phyloP scores from a whole-genome alignment of 53 echinoderm and acorn worm species.

The Luidia sarsii region DNA sequence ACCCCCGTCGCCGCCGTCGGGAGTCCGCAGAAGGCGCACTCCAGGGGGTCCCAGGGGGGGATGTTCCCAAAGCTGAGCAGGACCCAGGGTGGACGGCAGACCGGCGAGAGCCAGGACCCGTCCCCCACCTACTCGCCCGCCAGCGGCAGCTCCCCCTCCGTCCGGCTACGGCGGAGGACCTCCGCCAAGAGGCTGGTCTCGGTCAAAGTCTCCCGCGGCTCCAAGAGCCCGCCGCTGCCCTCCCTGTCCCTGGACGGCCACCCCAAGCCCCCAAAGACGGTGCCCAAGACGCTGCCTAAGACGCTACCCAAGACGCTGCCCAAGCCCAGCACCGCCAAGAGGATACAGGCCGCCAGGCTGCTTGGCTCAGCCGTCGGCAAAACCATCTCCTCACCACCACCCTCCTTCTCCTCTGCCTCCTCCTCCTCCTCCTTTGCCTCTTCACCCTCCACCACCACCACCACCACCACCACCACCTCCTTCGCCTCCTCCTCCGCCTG shows the following conservation, averaged over 20 bases:
- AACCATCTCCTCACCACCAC: not conserved
- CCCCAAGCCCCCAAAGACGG: constrained; percentile 37
- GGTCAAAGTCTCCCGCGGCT: constrained; percentile 20
- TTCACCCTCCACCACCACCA: not conserved
- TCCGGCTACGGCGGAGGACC: constrained; percentile 28
- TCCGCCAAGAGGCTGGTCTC: constrained; percentile 16
- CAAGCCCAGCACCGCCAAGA: constrained; percentile 39
- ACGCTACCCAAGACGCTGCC: constrained; percentile 59
- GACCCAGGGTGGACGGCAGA: constrained; percentile 9
- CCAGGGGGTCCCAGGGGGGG: not conserved
- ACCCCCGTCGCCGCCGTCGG: too few relatives aligned
- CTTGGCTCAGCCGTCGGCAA: constrained; percentile 22
- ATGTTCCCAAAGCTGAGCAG: not conserved
- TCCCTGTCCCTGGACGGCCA: constrained; percentile 46
- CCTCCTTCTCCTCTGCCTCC: too few relatives aligned
- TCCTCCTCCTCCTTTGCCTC: too few relatives aligned
- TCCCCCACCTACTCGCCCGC: too few relatives aligned
- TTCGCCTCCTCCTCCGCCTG: constrained; percentile 8
- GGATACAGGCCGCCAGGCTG: constrained; percentile 28
- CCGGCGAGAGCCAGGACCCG: constrained; percentile 4
- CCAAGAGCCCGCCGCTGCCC: constrained; percentile 44
- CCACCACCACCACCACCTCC: constrained; percentile 21
- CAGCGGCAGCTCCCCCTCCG: too few relatives aligned
- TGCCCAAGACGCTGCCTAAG: too few relatives aligned
- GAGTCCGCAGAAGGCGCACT: not conserved